Conservation (phyloP, 2,113 vertebrate species). For the Acinonyx jubatus region DNA sequence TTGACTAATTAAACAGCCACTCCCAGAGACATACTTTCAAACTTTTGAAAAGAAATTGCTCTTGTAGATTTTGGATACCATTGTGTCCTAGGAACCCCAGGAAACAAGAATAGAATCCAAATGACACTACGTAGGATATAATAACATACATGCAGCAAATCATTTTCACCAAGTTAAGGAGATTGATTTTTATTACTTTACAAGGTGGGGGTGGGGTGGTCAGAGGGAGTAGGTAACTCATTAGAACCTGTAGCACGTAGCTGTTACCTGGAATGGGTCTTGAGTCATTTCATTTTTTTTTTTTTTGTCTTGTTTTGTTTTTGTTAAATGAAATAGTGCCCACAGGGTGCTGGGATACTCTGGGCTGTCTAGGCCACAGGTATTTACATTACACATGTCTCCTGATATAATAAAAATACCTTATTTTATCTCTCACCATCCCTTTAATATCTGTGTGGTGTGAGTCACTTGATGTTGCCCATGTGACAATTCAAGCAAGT, state of each 20-base stretch:
- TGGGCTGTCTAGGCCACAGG: background rate
- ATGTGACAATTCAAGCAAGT: background rate
- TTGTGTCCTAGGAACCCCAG: background rate
- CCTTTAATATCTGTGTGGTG: background rate
- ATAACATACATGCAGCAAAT: background rate
- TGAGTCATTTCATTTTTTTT: background rate
- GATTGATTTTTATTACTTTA: background rate
- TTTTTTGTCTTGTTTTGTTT: background rate
- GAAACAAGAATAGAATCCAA: background rate
- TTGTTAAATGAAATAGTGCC: background rate
- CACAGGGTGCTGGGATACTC: background rate
- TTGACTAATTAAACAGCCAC: background rate
- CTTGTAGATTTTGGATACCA: background rate
- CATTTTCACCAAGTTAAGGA: background rate
- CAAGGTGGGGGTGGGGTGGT: too few species aligned
- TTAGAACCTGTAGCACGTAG: background rate
- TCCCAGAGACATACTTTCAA: background rate
- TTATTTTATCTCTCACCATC: background rate
- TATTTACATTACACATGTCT: background rate
- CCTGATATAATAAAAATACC: background rate
- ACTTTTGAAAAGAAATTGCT: background rate
- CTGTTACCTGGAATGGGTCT: background rate
- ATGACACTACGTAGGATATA: background rate
- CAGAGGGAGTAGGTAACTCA: too few species aligned
- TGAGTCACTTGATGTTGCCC: background rate